Conservation (phyloP, 2,888 invertebrate species). For the Rhorus exstirpatorius region DNA sequence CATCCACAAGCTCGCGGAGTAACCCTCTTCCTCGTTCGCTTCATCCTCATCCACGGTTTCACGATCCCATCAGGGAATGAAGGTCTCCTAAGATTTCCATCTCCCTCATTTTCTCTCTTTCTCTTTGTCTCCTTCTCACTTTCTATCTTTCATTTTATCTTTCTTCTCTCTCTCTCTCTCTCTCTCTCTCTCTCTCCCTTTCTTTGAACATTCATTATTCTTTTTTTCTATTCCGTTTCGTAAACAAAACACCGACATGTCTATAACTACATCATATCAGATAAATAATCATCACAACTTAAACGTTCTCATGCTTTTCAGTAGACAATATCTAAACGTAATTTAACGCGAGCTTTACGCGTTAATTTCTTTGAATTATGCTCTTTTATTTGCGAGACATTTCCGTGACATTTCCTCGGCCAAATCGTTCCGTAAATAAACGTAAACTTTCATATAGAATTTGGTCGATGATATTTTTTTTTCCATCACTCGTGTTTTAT, state of each 20-base stretch:
- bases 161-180: slow-evolving; percentile 44
- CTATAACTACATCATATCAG: background rate
- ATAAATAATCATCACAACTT: background rate
- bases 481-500: too few species aligned
- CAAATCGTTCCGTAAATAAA: too few species aligned
- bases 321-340: background rate
- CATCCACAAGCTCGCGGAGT: slow-evolving; percentile 25
- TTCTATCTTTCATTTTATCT: too few species aligned
- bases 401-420: too few species aligned
- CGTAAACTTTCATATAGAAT: too few species aligned
- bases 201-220: background rate
- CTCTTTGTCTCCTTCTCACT: slow-evolving; percentile 33
- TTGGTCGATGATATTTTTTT: too few species aligned
- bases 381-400: too few species aligned
- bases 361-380: too few species aligned
- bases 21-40: slow-evolving; percentile 55
- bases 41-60: slow-evolving; percentile 69
- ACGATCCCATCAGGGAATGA: slow-evolving; percentile 77
- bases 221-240: background rate
- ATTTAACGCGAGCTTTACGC: background rate
- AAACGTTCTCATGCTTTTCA: background rate
- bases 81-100: slow-evolving; percentile 64
- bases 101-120: slow-evolving; percentile 47
- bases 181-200: slow-evolving; percentile 18
- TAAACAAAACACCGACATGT: background rate